Evolutionary conservation across 2,888 invertebrate species (phyloP).

Genomic region (Phlogophora meticulosa): DNA sequence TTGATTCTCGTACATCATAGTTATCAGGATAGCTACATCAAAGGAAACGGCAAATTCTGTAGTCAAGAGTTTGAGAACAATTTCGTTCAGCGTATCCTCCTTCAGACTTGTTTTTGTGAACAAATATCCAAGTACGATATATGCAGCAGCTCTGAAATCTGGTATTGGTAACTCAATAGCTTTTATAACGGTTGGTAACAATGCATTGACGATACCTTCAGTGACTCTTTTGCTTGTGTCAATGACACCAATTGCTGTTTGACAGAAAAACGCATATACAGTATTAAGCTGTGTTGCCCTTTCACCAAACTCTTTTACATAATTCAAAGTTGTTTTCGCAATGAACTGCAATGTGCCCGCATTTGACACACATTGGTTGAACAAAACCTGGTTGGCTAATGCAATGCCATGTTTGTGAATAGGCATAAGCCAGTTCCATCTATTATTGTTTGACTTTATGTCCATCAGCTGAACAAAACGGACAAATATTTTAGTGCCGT

Average conservation of each 20-base stretch:
- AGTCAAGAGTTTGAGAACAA: constrained; percentile 87
- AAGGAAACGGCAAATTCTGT: constrained; percentile 83
- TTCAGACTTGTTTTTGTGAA: constrained; percentile 92
- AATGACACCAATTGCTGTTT: constrained; percentile 93
- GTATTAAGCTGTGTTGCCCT: constrained; percentile 92
- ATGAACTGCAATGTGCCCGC: constrained; percentile 81
- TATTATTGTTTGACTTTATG: constrained; percentile 90
- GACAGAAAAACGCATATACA: constrained; percentile 95
- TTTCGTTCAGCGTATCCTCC: constrained; percentile 91
- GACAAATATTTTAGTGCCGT: constrained; percentile 97
- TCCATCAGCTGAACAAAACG: constrained; percentile 94
- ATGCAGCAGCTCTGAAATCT: constrained; percentile 94
- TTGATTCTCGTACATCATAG: constrained; percentile 94
- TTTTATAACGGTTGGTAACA: constrained; percentile 93
- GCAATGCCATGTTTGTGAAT: constrained; percentile 94
- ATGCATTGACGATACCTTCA: constrained; percentile 92
- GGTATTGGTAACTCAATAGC: constrained; percentile 93
- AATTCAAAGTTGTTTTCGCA: constrained; percentile 76
- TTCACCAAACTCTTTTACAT: constrained; percentile 91
- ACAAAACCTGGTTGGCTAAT: constrained; percentile 93
- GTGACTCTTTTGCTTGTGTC: constrained; percentile 90
- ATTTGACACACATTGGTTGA: constrained; percentile 93
- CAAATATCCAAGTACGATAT: constrained; percentile 94
- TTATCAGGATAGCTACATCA: constrained; percentile 92
- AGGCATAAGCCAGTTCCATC: constrained; percentile 95